Evolutionary conservation across 2,888 invertebrate species (phyloP).

Genomic region (Fissipunctia ypsillon): DNA sequence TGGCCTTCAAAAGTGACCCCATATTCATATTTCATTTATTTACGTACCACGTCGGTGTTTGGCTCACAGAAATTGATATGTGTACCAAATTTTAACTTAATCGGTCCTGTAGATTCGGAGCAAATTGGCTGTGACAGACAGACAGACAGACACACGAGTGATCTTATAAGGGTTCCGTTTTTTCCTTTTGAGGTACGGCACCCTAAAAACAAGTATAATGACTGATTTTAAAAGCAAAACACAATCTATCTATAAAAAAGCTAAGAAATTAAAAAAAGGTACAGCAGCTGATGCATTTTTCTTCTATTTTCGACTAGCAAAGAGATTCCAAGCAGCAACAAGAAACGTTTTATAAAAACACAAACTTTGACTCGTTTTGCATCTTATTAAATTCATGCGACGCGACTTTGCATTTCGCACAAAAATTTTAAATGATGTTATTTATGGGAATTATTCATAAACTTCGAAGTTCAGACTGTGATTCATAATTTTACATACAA

Average conservation of each 20-base stretch:
- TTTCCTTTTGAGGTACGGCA: too few species aligned
- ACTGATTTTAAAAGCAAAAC: not conserved
- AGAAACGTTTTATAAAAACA: constrained; percentile 28
- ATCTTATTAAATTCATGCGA: constrained; percentile 53
- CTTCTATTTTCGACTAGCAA: not conserved
- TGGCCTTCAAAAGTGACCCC: too few species aligned
- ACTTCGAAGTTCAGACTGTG: constrained; percentile 38
- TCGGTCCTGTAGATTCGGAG: too few species aligned
- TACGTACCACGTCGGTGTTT: too few species aligned
- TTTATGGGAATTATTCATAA: constrained; percentile 58
- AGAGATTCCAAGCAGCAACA: constrained; percentile 12
- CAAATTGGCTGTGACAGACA: too few species aligned
- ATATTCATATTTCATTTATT: too few species aligned
- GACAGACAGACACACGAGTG: too few species aligned
- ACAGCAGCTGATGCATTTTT: not conserved
- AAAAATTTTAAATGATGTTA: constrained; percentile 48
- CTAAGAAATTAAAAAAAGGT: not conserved
- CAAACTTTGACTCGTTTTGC: constrained; percentile 40
- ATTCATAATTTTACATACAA: constrained; percentile 55
- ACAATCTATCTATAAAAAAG: not conserved
- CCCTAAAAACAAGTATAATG: not conserved
- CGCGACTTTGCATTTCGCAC: constrained; percentile 38
- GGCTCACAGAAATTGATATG: too few species aligned
- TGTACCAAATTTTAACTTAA: too few species aligned
- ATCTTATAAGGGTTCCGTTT: too few species aligned